These are phyloP conservation scores for Plutella xylostella DNA, from an alignment of 2,888 invertebrate genomes.

Conservation along the genomic window DNA sequence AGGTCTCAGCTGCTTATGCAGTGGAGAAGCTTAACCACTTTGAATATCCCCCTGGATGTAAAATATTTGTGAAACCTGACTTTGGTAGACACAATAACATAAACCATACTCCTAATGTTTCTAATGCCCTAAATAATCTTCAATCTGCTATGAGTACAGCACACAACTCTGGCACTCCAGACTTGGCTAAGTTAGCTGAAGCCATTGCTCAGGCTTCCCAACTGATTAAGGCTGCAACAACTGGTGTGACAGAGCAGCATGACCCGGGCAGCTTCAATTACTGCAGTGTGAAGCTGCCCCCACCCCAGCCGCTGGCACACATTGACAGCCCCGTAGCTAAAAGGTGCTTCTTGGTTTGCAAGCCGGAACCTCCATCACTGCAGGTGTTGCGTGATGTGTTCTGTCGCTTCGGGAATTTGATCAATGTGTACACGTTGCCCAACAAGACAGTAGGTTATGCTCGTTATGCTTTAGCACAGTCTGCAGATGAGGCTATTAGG, in stretches of 20 bases:
- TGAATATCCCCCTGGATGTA: conserved; percentile 91
- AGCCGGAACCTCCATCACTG: conserved; percentile 77
- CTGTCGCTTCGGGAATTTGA: conserved; percentile 89
- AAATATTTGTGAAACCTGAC: conserved; percentile 80
- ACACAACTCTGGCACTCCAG: conserved; percentile 37
- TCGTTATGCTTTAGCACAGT: conserved; percentile 80
- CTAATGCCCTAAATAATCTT: conserved; percentile 35
- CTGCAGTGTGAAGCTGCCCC: conserved; percentile 79
- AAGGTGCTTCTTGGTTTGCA: conserved; percentile 75
- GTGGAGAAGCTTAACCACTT: conserved; percentile 90
- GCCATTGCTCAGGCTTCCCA: conserved; percentile 84
- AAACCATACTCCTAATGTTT: conserved; percentile 35
- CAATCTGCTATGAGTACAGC: conserved; percentile 36
- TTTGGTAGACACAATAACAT: conserved; percentile 30
- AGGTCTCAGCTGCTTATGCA: conserved; percentile 71
- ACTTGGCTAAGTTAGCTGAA: conserved; percentile 76
- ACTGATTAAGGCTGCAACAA: conserved; percentile 76
- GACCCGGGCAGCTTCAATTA: conserved; percentile 50
- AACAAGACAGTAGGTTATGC: conserved; percentile 95
- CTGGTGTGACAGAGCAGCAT: conserved; percentile 29
- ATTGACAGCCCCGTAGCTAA: conserved; percentile 76
- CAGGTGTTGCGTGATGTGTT: conserved; percentile 88
- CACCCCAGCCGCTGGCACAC: conserved; percentile 75
- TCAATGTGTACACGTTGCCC: conserved; percentile 89
- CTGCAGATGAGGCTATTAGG: conserved; percentile 80